Base-by-base conservation (phyloP, 2,888 invertebrate species). In the Ormyrus rosae region DNA sequence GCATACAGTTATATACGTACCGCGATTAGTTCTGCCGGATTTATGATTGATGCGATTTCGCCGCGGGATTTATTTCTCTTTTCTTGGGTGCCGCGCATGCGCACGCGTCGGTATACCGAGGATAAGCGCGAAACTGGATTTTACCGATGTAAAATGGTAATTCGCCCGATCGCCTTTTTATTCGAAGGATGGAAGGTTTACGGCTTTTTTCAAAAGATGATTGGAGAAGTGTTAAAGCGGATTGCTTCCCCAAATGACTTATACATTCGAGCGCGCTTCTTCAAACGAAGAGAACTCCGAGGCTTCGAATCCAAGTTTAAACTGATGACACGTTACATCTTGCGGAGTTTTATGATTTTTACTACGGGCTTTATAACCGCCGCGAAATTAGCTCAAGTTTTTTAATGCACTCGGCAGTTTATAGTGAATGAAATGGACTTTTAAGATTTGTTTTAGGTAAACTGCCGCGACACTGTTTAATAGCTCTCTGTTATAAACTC, bases 11-110 rank as follows among this genome's bases (percentile, higher is more conserved):
- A 63, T 34, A 51, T 51, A 45, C 64, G n/a, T 46, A 53, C 13
- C n/a, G 34, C 73, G 77, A 81, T 81, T 81, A 81, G 74, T 75
- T 78, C 67, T 65, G 60, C 45, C 34, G 69, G 75, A 68, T 75
- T 81, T 78, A 58, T 67, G 71, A 76, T 76, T 76, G 75, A 80
- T 76, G 72, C 77, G 70, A 73, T 77, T 78, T 67, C n/a, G 53
- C 48, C 34, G 55, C 11, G 61, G 61, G 68, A 77, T 77, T 68
- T 77, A 58, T 77, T 34, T 63, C 48, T 56, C 63, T 63, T 63
- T 50, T 55, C 8, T 50, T 65, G 13, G 34, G 34, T 34, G 2
- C 0, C 6, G 10, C 55, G 19, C 34, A 10, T 1, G 13, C 34
- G 34, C 5, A 63, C 9, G 13, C n/a, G 8, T 53, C 34, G 1